Percentiles rank a stretch among this genome's conserved stretches.
These are phyloP conservation scores for Toxotes lorentzi DNA, from an alignment of 2,797 vertebrate species.

Conservation along the genomic window DNA sequence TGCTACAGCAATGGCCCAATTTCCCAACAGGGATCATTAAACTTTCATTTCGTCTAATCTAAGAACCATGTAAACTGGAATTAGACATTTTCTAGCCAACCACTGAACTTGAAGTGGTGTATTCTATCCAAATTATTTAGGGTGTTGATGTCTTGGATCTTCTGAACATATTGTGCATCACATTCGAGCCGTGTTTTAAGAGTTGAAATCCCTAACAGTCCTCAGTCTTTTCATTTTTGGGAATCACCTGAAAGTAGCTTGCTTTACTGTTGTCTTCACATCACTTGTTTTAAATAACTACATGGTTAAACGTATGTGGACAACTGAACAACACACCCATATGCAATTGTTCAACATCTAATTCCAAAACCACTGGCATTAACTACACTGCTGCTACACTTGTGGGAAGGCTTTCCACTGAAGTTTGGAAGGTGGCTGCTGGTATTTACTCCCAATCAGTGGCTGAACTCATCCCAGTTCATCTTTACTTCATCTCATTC, in stretches of 20 bases:
- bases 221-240: neutral
- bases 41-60: conserved; percentile 71
- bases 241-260: neutral
- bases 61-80: conserved; percentile 64
- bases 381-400: too few species aligned
- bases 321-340: neutral
- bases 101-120: conserved; percentile 40
- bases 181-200: neutral
- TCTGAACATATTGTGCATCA: conserved; percentile 19
- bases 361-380: too few species aligned
- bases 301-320: neutral
- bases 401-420: too few species aligned
- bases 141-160: conserved; percentile 34
- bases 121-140: conserved; percentile 59
- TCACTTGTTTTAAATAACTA: neutral
- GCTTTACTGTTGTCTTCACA: neutral
- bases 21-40: conserved; percentile 64
- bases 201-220: neutral
- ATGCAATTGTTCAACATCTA: neutral
- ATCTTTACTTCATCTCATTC: neutral
- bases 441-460: too few species aligned
- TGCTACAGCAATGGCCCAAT: conserved; percentile 34
- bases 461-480: too few species aligned
- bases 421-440: too few species aligned
- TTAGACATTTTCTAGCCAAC: conserved; percentile 50